These are phyloP conservation scores for Nyctalus aviator DNA, from an alignment of 2,797 vertebrate genomes.

Conservation along the genomic window DNA sequence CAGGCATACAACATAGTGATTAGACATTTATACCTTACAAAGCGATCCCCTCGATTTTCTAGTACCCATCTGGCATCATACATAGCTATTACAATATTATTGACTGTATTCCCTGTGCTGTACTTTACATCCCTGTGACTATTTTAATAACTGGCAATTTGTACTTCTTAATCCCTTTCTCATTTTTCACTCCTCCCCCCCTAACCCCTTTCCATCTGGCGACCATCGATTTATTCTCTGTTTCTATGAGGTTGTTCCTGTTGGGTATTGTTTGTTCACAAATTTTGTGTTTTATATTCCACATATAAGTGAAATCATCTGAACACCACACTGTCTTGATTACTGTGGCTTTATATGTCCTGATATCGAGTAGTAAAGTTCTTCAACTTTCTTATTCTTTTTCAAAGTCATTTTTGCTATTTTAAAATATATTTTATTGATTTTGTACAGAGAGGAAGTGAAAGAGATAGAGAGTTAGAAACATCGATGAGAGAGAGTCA, in stretches of 20 bases:
- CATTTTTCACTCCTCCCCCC: background rate
- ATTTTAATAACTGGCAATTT: background rate
- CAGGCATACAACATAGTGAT: background rate
- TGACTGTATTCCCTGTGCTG: background rate
- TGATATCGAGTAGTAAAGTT: background rate
- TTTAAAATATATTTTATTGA: too few species aligned
- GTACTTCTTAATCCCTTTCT: background rate
- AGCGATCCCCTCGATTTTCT: background rate
- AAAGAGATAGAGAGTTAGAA: too few species aligned
- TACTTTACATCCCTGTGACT: background rate
- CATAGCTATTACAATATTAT: background rate
- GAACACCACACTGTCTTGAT: background rate
- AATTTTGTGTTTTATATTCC: background rate
- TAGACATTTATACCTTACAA: background rate
- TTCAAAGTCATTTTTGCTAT: background rate
- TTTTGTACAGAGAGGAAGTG: too few species aligned
- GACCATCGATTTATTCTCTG: background rate
- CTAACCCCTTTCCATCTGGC: background rate
- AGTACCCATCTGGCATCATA: background rate
- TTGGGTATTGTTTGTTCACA: background rate
- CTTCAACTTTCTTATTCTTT: slow-evolving; percentile 20
- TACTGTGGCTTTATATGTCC: background rate
- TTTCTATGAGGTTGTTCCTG: background rate
- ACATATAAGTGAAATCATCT: background rate
- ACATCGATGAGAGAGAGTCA: too few species aligned